Conservation (phyloP, 1,140 invertebrate genomes). For the Bombus waltoni region DNA sequence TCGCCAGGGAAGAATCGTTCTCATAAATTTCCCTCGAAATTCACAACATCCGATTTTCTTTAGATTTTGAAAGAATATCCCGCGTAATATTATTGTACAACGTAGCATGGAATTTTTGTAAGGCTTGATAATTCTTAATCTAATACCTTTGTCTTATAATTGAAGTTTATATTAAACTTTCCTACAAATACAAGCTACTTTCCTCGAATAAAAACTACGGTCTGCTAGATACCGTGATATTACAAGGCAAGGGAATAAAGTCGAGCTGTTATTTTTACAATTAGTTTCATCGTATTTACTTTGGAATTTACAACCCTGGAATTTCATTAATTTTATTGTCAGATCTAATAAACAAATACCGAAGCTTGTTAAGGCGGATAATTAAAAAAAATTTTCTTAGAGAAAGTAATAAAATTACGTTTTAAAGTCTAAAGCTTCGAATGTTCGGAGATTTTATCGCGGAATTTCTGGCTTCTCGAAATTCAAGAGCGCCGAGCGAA, state of each 20-base stretch:
- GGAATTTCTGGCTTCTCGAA: neutral
- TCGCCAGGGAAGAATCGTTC: no score
- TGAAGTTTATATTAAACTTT: neutral
- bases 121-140: neutral
- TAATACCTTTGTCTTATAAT: neutral
- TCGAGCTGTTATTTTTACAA: neutral
- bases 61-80: no score
- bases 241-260: neutral
- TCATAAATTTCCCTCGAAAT: no score
- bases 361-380: neutral
- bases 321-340: neutral
- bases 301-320: neutral
- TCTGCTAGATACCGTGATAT: neutral
- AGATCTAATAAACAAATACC: neutral
- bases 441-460: neutral
- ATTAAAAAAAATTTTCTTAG: neutral
- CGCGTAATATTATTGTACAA: no score
- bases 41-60: no score
- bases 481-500: neutral
- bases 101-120: no score
- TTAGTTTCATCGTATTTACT: neutral
- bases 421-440: neutral
- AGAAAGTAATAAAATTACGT: neutral
- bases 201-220: neutral
- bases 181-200: neutral